Base-by-base conservation (phyloP, 2,113 vertebrate genomes). In the Cynoglossus semilaevis region DNA sequence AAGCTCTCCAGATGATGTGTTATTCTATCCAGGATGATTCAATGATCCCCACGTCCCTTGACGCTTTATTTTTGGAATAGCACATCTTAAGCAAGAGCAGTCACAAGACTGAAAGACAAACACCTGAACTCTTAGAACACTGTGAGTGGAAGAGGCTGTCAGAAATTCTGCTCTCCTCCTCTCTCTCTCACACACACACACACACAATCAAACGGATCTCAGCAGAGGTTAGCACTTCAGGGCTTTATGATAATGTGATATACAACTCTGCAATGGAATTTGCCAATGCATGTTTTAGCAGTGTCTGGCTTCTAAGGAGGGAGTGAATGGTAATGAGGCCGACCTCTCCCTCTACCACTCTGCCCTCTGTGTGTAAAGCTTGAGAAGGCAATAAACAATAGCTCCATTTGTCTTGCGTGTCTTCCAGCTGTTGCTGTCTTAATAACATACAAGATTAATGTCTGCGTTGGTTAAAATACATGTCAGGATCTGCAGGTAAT, bases 71-170 rank as follows among this genome's bases (percentile, higher is more conserved):
- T 91, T 95, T 96, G 95, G 96, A 97, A 94, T 93, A 92, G 94
- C 93, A 92, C 91, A 90, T 95, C 94, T 96, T 96, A 95, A 95
- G 93, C 92, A 91, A 91, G 93, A 93, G 92, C 93, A 92, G 92
- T 95, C 94, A 93, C 94, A 94, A 94, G 95, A 92, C 94, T 91
- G 88, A 92, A 94, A 95, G 94, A 96, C 94, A 97, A 97, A 97
- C 95, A 95, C 92, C 91, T 92, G 92, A 95, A 95, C 91, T 93
- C 90, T 91, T 83, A 76, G 82, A 85, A 79, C 60, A 67, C 66
- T 38, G 60, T 73, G 79, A 63, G 67, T 76, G 58, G 64, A 64
- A 79, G 77, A 80, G 76, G 62, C 74, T 83, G 80, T 83, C 85
- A 84, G 80, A 46, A 51, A 74, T 61, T 43, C 76, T 66, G 79